Conservation (phyloP, 2,797 vertebrate genomes). For the Hoplostethus atlanticus region DNA sequence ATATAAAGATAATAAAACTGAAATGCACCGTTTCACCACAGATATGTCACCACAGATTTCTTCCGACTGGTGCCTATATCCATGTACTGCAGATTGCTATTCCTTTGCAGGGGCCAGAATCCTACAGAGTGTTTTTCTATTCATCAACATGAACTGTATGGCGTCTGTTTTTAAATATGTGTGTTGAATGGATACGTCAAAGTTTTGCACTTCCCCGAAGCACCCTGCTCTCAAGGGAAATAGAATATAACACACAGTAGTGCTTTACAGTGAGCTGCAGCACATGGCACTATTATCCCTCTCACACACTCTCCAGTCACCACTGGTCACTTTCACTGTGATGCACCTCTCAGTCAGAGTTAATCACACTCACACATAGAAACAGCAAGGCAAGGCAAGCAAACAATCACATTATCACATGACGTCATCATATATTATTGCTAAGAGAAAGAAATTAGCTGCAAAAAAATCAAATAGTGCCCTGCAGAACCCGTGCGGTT, state of each 20-base stretch:
- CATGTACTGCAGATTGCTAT: not conserved
- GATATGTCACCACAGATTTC: not conserved
- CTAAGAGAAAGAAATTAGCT: conserved; percentile 16
- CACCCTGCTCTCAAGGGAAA: conserved; percentile 5
- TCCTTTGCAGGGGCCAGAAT: conserved; percentile 4
- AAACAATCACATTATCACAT: conserved; percentile 21
- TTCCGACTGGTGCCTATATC: not conserved
- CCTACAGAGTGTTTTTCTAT: not conserved
- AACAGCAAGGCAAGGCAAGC: not conserved
- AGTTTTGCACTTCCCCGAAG: not conserved
- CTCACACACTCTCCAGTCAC: conserved; percentile 6
- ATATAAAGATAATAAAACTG: conserved; percentile 17
- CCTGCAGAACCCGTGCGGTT: not conserved
- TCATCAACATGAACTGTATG: not conserved
- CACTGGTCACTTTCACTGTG: conserved; percentile 14
- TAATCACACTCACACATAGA: not conserved
- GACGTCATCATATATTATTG: conserved; percentile 21
- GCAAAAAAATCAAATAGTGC: conserved; percentile 5
- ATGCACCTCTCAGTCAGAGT: conserved; percentile 1
- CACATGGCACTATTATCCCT: not conserved
- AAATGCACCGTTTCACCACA: not conserved
- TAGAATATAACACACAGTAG: not conserved
- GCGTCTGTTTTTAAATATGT: conserved; percentile 11
- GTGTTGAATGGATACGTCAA: not conserved
- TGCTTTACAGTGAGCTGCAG: conserved; percentile 10